phyloP scores from a whole-genome alignment of 2,797 vertebrate genomes.

The Loris lydekkerianus region DNA sequence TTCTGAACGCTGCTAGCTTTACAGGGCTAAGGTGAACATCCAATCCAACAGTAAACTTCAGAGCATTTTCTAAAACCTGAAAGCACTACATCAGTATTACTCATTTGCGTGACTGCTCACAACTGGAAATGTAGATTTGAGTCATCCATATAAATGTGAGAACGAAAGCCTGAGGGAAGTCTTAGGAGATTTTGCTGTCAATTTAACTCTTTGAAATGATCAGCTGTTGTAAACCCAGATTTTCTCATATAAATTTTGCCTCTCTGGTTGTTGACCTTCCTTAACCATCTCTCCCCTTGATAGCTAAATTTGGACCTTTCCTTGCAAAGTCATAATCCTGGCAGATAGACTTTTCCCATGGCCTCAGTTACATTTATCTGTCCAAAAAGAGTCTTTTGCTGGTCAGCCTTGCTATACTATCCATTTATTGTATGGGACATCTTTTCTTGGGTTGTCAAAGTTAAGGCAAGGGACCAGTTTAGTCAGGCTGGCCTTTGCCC shows the following conservation, averaged over 20 bases:
- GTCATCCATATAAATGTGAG: not conserved
- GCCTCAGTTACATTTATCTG: not conserved
- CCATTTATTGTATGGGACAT: not conserved
- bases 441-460: not conserved
- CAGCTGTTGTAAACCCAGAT: not conserved
- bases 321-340: not conserved
- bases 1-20: not conserved
- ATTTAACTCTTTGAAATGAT: constrained; percentile 4
- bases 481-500: not conserved
- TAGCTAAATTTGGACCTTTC: not conserved
- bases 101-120: constrained; percentile 3
- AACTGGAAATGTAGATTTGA: constrained; percentile 5
- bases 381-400: constrained; percentile 4
- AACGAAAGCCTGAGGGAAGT: not conserved
- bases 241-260: constrained; percentile 21
- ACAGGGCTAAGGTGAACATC: not conserved
- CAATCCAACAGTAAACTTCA: not conserved
- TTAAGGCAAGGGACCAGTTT: not conserved
- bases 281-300: not conserved
- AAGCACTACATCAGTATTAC: not conserved
- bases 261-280: constrained; percentile 30
- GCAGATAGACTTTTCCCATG: not conserved
- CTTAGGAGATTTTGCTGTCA: not conserved
- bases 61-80: constrained; percentile 27
- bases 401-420: not conserved